Evolutionary conservation across 2,888 invertebrate species (phyloP).

Genomic region (Nomada fabriciana): DNA sequence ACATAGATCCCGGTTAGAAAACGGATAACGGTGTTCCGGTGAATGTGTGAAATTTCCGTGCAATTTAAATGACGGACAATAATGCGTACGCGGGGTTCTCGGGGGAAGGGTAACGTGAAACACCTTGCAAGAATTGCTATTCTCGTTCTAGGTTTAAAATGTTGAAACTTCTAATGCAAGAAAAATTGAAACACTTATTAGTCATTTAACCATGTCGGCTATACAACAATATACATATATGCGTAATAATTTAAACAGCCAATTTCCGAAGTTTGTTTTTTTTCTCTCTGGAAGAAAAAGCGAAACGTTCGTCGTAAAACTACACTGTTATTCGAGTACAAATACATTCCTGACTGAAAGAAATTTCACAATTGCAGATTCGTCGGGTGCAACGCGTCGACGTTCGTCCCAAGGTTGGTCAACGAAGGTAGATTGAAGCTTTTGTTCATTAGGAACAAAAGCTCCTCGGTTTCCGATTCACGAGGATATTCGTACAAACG

Average conservation of each 20-base stretch:
- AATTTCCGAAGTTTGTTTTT: neutral
- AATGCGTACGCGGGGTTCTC: neutral
- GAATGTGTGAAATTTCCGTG: constrained; percentile 6
- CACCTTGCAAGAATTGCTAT: neutral
- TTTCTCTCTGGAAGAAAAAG: neutral
- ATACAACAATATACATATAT: too few species aligned
- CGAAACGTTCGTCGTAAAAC: too few species aligned
- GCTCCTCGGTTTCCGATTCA: neutral
- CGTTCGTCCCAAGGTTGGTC: neutral
- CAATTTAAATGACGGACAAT: neutral
- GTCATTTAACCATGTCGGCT: too few species aligned
- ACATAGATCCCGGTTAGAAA: constrained; percentile 1
- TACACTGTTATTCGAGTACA: too few species aligned
- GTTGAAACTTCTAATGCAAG: neutral
- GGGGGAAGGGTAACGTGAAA: neutral
- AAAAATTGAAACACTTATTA: neutral
- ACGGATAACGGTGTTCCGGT: constrained; percentile 17
- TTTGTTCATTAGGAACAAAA: constrained; percentile 28
- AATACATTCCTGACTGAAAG: neutral
- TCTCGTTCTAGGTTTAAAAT: neutral
- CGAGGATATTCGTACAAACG: constrained; percentile 8
- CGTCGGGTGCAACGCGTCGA: neutral
- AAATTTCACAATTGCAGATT: neutral
- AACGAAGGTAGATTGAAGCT: constrained; percentile 1
- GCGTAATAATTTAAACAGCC: neutral